Percentiles rank a stretch among this genome's conserved stretches.
Conservation (phyloP, 2,888 invertebrate genomes). For the Metopia argyrocephala region DNA sequence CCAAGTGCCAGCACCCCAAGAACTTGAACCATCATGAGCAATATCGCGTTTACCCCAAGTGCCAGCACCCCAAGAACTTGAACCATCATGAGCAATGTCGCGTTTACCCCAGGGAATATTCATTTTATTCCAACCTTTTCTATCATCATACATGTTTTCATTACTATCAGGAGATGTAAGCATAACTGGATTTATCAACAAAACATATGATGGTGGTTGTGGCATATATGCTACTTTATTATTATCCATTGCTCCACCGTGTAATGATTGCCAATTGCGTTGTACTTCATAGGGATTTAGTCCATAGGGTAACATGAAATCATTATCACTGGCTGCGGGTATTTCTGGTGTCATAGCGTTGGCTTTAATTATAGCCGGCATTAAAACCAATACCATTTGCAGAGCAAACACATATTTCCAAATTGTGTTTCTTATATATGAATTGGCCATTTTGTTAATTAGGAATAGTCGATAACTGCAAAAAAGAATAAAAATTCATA, state of each 20-base stretch:
- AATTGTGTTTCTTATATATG: not conserved
- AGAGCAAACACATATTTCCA: conserved; percentile 15
- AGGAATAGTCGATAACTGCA: not conserved
- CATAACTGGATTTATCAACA: not conserved
- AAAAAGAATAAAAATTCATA: not conserved
- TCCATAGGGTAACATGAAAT: conserved; percentile 59
- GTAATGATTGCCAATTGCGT: conserved; percentile 83
- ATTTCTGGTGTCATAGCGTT: conserved; percentile 58
- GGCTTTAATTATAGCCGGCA: conserved; percentile 45
- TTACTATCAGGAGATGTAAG: conserved; percentile 37
- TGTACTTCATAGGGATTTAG: conserved; percentile 75
- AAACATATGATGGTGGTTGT: too few species aligned
- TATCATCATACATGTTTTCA: conserved; percentile 74
- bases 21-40: conserved; percentile 89
- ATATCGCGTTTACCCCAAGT: conserved; percentile 88
- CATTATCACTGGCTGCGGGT: conserved; percentile 62
- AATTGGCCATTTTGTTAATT: conserved; percentile 12
- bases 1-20: too few species aligned
- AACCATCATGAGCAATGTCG: not conserved
- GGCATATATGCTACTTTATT: conserved; percentile 69
- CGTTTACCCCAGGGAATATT: conserved; percentile 86
- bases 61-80: conserved; percentile 80
- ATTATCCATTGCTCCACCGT: conserved; percentile 77
- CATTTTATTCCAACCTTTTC: conserved; percentile 85
- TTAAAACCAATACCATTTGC: conserved; percentile 29